These are phyloP conservation scores for Pseudochromis fuscus DNA, from an alignment of 2,797 vertebrate genomes.

Conservation along the genomic window DNA sequence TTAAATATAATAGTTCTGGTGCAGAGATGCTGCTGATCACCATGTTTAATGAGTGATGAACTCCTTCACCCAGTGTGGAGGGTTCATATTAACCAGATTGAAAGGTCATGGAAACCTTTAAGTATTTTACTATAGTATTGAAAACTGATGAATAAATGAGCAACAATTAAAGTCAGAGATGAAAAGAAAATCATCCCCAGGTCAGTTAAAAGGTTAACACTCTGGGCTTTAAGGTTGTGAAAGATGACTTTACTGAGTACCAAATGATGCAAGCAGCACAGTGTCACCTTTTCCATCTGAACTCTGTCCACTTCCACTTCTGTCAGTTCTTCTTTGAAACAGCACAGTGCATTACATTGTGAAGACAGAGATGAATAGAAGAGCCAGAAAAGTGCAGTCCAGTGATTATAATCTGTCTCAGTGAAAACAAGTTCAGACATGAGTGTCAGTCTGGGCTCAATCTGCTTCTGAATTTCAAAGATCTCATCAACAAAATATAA, in stretches of 20 bases:
- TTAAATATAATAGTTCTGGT: not conserved
- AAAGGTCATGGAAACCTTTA: not conserved
- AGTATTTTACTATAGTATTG: not conserved
- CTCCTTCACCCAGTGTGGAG: not conserved
- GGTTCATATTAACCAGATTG: not conserved
- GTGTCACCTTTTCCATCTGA: no score
- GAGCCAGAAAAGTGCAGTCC: not conserved
- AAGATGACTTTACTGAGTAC: no score
- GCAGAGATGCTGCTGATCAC: not conserved
- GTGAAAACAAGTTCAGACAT: no score
- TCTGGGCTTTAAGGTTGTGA: no score
- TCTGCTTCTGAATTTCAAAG: no score
- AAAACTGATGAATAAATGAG: not conserved
- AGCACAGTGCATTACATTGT: not conserved
- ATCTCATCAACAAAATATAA: no score
- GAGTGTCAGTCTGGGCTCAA: no score
- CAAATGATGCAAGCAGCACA: no score
- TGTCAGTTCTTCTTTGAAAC: not conserved
- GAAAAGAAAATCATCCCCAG: not conserved
- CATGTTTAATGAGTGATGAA: not conserved
- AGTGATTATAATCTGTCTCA: not conserved
- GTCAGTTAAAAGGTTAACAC: no score
- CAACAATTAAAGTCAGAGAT: not conserved
- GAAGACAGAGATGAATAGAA: not conserved
- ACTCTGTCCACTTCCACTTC: no score